Evolutionary conservation across 2,113 vertebrate species (phyloP), one percentile per base, ranked within the genome.

Genomic region (Felis chaus): DNA sequence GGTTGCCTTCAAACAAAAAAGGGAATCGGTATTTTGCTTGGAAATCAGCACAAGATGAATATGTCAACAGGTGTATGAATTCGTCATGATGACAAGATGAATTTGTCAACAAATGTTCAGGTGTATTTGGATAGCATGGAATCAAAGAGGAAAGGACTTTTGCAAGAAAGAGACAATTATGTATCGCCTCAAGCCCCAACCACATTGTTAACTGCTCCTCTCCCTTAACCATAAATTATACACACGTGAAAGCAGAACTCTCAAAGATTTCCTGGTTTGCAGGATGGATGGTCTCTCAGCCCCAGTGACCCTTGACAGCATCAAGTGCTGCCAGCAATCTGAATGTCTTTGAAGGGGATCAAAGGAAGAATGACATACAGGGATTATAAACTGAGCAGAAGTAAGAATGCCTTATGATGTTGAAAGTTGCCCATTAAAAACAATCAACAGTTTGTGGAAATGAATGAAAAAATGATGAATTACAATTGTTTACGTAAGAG

Each of bases 1-100:
- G 57, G 96, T 6, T 81, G 3, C 25, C 45, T 82, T 95, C 83
- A 89, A 86, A 97, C 89, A 48, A 85, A 53, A 66, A 68, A 50
- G 41, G 16, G 15, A 55, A 83, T 74, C 4, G 15, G 21, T 57
- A 48, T 82, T 94, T 93, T 94, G 61, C 57, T 86, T 91, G 81
- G 29, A 92, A 97, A 33, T 91, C 55, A n/a, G 31, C 27, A 48
- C 33, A 68, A 65, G 39, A 69, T 9, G 25, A 94, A 53, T 57
- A 91, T 95, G 19, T 86, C 55, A 69, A 82, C 23, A 94, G 78
- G 45, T 45, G 45, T 45, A 45, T 45, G 45, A 45, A 45, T 45
- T 45, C 45, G 8, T 9, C 45, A 45, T 45, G 45, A 45, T 45
- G 45, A 48, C 33, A 68, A 65, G 39, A 69, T 9, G 25, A 94